Conservation (phyloP, 2,888 invertebrate species). For the Orchestes rusci region DNA sequence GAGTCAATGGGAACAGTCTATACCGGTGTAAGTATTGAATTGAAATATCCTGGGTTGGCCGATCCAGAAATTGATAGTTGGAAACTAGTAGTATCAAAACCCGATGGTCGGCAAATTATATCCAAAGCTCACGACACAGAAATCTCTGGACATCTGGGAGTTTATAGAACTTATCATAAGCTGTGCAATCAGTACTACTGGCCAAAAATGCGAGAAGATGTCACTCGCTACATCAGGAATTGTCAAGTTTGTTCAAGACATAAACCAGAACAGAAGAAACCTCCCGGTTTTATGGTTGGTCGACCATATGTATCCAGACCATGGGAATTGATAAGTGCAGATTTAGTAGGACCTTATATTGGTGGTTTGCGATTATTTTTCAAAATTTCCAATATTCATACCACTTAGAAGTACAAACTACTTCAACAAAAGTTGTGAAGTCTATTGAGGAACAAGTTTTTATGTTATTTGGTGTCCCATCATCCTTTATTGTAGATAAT, state of each 20-base stretch:
- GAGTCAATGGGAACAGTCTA: not conserved
- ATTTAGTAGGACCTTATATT: not conserved
- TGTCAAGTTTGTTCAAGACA: constrained; percentile 4
- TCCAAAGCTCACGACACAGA: not conserved
- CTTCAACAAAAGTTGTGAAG: constrained; percentile 6
- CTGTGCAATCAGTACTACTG: not conserved
- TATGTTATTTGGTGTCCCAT: constrained; percentile 1
- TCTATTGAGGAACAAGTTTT: constrained; percentile 10
- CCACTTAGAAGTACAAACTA: too few relatives aligned
- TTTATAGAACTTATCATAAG: not conserved
- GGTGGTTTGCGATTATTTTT: too few relatives aligned
- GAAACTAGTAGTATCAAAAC: not conserved
- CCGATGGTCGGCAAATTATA: not conserved
- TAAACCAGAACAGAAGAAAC: not conserved
- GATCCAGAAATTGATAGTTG: too few relatives aligned
- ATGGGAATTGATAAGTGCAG: not conserved
- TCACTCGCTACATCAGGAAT: not conserved
- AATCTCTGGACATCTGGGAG: not conserved
- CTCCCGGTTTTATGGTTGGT: not conserved
- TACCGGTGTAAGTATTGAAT: not conserved
- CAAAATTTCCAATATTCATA: too few relatives aligned
- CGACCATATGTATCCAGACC: not conserved
- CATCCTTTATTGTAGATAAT: constrained; percentile 2
- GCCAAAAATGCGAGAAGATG: constrained; percentile 5
- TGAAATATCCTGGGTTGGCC: not conserved